Base-by-base conservation (phyloP, 2,797 vertebrate species). In the Distichodus sexfasciatus region DNA sequence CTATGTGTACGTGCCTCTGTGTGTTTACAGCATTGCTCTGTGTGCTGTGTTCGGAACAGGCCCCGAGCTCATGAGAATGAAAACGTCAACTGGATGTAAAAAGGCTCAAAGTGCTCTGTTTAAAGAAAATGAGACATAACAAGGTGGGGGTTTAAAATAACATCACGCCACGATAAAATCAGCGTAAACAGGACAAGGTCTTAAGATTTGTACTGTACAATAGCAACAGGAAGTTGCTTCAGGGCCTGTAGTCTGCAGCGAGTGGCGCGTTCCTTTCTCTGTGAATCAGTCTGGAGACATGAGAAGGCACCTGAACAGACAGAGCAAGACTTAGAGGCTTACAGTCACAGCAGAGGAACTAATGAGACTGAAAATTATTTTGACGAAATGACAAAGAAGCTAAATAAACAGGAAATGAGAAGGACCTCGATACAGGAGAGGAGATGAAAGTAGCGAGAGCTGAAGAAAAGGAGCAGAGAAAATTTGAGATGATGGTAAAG, bases 131-230 rank as follows among this genome's bases (percentile, higher is more conserved):
- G 7, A 69, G 60, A 66, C 65, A 41, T 23, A 72, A 53, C 60
- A 64, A 74, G 69, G 60, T 29, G 17, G 43, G 48, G 48, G 51
- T 66, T 46, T 65, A 46, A 50, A 75, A 66, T 41, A 69, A 64
- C 61, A 69, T 26, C 41, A 41, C 28, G 29, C 24, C 19, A 14
- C 43, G 47, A 60, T 53, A 68, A 67, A 47, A 77, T 67, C 48
- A 38, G 15, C 33, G 57, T 57, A 66, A 65, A 69, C 41, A 62
- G 70, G 66, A 72, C 48, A 65, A 26, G 23, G 53, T 17, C 46
- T 46, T 59, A 21, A 43, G 63, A 48, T 65, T 48, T 65, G 17
- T 62, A 43, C 38, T 47, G 58, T 55, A 55, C 48, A 44, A 54
- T 36, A 38, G 50, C 5, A 24, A 51, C 55, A 74, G 75, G 66